phyloP scores from a whole-genome alignment of 2,113 vertebrate species.

The Scytalopus superciliaris region DNA sequence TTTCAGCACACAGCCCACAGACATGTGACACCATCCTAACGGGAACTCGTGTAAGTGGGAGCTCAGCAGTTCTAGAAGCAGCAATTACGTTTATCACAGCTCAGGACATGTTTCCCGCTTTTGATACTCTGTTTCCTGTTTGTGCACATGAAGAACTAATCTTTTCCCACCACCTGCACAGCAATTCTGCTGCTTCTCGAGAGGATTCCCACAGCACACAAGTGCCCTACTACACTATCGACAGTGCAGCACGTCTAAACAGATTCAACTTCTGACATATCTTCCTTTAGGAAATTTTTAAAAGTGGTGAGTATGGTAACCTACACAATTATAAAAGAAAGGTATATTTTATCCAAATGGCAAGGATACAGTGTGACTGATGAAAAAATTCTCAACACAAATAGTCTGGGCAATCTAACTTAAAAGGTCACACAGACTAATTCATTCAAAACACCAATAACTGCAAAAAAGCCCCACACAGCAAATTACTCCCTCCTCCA shows the following conservation, averaged over 20 bases:
- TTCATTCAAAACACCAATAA: background rate
- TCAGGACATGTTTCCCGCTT: conserved; percentile 12
- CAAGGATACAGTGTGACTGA: background rate
- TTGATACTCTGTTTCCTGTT: conserved; percentile 48
- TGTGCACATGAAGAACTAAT: conserved; percentile 24
- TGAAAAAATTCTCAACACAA: background rate
- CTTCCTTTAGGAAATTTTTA: background rate
- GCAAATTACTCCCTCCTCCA: background rate
- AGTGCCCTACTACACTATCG: rapidly evolving
- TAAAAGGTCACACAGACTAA: background rate
- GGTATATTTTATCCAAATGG: background rate
- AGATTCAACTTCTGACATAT: rapidly evolving
- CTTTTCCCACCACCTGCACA: conserved; percentile 28
- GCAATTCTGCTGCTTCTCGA: background rate
- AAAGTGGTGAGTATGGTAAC: background rate
- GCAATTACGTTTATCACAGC: conserved; percentile 18
- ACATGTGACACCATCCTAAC: background rate
- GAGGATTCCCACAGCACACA: background rate
- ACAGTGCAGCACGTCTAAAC: rapidly evolving
- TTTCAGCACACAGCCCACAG: background rate
- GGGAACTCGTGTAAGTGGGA: background rate
- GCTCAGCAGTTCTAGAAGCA: background rate
- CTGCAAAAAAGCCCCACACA: background rate
- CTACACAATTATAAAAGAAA: background rate
- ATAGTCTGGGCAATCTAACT: background rate